Evolutionary conservation across 2,888 invertebrate species (phyloP).

Genomic region (Sthenelais limicola): DNA sequence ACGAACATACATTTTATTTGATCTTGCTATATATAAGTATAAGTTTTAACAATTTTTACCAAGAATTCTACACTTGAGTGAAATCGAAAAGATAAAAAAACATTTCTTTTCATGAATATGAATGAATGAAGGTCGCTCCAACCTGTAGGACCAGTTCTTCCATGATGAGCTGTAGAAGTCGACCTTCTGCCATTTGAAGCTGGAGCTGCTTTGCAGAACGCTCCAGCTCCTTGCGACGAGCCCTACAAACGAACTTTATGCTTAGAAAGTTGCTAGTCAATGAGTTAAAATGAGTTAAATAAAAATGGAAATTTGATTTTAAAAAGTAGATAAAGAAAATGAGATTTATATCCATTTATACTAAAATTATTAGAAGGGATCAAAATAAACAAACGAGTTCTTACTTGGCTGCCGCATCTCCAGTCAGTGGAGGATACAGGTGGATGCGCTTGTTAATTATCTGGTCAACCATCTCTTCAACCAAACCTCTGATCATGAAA

Average conservation of each 20-base stretch:
- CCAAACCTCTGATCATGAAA: constrained; percentile 50
- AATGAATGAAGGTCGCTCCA: too few relatives aligned
- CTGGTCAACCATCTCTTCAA: constrained; percentile 22
- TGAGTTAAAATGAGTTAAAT: neutral
- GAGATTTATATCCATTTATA: too few relatives aligned
- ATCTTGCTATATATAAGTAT: too few relatives aligned
- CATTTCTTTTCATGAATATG: too few relatives aligned
- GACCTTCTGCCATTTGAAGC: constrained; percentile 53
- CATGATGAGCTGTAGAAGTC: constrained; percentile 59
- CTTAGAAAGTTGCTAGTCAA: neutral
- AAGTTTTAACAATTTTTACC: too few relatives aligned
- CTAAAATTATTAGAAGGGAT: too few relatives aligned
- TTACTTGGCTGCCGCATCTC: constrained; percentile 50
- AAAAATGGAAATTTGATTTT: neutral
- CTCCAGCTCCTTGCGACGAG: constrained; percentile 46
- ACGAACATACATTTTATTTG: too few relatives aligned
- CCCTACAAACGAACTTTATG: constrained; percentile 1
- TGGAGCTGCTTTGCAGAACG: neutral
- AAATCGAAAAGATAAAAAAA: too few relatives aligned
- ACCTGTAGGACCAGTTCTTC: constrained; percentile 58
- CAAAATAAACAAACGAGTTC: too few relatives aligned
- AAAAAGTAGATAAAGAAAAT: too few relatives aligned
- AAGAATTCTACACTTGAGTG: too few relatives aligned
- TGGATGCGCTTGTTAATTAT: constrained; percentile 14
- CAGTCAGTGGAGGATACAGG: constrained; percentile 46